These are phyloP conservation scores for Ypsolopha scabrella DNA, from an alignment of 2,888 invertebrate species.

Conservation along the genomic window DNA sequence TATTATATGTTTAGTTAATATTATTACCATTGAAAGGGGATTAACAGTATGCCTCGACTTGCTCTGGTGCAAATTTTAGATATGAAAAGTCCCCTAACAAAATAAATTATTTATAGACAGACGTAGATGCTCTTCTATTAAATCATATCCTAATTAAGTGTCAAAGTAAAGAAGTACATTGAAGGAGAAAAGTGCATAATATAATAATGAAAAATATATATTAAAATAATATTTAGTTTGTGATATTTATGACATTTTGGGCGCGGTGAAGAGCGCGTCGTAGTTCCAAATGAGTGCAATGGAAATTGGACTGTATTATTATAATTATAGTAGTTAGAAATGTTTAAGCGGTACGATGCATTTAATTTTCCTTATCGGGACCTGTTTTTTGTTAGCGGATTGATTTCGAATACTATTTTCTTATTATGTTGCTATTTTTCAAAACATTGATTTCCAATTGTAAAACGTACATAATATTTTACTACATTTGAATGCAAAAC, in stretches of 20 bases:
- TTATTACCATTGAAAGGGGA: no score
- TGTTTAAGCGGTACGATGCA: conserved; percentile 55
- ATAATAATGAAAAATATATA: conserved; percentile 2
- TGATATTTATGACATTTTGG: conserved; percentile 42
- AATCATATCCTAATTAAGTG: conserved; percentile 5
- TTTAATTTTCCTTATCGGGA: conserved; percentile 53
- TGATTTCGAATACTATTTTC: no score
- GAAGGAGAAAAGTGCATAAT: conserved; percentile 1
- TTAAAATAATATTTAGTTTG: conserved; percentile 40
- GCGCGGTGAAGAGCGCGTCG: conserved; percentile 21
- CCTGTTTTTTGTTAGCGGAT: neutral
- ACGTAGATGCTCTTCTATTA: conserved; percentile 4
- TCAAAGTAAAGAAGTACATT: neutral
- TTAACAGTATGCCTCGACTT: no score
- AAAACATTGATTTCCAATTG: no score
- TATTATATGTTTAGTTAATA: neutral
- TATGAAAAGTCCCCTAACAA: no score
- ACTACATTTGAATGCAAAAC: no score
- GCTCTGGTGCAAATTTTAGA: no score
- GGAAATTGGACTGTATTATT: conserved; percentile 42
- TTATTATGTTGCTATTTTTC: no score
- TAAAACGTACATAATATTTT: no score
- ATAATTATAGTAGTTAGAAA: conserved; percentile 59
- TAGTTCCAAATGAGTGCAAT: conserved; percentile 56
- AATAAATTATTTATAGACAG: neutral